Evolutionary conservation across 2,113 vertebrate genomes (phyloP), one percentile per base, ranked within the genome.

Genomic region (Xiphophorus couchianus): DNA sequence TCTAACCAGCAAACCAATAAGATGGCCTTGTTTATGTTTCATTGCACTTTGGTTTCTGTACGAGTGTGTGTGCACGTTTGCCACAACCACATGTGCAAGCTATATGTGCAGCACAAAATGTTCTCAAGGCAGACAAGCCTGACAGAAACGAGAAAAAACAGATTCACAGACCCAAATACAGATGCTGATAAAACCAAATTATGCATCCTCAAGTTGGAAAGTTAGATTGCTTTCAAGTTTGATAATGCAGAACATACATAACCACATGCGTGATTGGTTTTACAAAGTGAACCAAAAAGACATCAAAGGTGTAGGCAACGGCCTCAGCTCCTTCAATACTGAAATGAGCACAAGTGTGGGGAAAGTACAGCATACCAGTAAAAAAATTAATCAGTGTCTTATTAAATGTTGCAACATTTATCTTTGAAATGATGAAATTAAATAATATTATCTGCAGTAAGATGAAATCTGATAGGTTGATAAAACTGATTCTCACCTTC

Each of bases 401-500:
- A 2, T 5, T 54, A 60, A 60, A 11, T 31, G 33, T n/a, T 65
- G 19, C 19, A 35, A 1, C 10, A 3, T 2, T 27, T 37, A 25
- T 27, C 33, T 15, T 39, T 22, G 30, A 65, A 37, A 66, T 66
- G 4, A 66, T 25, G 8, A 25, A 25, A 25, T 25, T 28, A 28
- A 28, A 1, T 10, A 25, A 39, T 37, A 39, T 8, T 13, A 13
- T 39, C 30, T n/a, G 25, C n/a, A 66, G 39, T 39, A 39, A 14
- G 1, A 5, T n/a, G 0, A 66, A 66, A 39, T 48, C 8, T 22
- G 1, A 28, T 48, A 30, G 10, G 4, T 58, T 35, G 9, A 7
- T 17, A 28, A 81, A 83, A 14, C 9, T 6, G 2, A 29, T 71
- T 0, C 80, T 87, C 68, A 87, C 84, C 84, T 85, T 27, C 33